Evolutionary conservation across 1,140 invertebrate species (phyloP).

Genomic region (Drosophila biarmipes): DNA sequence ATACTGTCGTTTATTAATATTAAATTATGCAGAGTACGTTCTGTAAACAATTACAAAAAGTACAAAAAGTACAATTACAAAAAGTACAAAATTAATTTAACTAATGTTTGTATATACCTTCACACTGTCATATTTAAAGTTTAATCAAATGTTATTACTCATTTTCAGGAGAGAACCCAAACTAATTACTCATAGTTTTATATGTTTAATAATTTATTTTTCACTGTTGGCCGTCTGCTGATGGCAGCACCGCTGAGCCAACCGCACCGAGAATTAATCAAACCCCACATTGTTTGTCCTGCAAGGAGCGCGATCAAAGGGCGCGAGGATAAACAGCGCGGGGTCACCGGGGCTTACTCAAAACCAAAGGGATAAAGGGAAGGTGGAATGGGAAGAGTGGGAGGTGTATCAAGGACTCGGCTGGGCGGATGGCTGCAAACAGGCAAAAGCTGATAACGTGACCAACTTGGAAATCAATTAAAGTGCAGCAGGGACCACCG

Average conservation of each 20-base stretch:
- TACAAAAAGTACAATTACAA: no score
- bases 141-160: no score
- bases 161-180: no score
- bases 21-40: no score
- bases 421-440: constrained; percentile 51
- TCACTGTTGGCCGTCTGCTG: constrained; percentile 26
- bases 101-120: no score
- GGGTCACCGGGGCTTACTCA: constrained; percentile 15
- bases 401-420: neutral
- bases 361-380: constrained; percentile 9
- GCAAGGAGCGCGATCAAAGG: constrained; percentile 18
- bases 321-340: constrained; percentile 32
- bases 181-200: neutral
- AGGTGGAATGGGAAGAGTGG: neutral
- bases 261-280: constrained; percentile 41
- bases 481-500: constrained; percentile 56
- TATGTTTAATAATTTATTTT: neutral
- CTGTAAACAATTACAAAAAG: no score
- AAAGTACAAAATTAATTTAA: no score
- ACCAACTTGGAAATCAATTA: constrained; percentile 79
- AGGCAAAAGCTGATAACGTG: constrained; percentile 70
- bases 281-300: constrained; percentile 37
- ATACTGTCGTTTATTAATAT: no score
- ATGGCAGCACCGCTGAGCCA: constrained; percentile 41
- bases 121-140: no score